phyloP scores from a whole-genome alignment of 2,113 vertebrate genomes.

The Percopsis transmontana region DNA sequence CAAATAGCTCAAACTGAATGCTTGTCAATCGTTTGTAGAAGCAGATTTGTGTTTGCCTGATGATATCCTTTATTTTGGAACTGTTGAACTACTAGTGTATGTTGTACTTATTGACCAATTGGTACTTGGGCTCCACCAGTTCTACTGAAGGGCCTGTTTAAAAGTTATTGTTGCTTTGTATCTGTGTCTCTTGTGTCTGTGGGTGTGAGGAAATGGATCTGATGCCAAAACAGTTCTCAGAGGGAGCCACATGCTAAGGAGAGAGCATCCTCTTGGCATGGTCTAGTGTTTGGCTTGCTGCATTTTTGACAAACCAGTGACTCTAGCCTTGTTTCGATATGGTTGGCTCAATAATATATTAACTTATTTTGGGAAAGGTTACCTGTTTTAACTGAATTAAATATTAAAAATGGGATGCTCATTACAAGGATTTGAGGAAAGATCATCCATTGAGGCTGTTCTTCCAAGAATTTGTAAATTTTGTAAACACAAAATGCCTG shows the following conservation, averaged over 20 bases:
- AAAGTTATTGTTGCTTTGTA: slow-evolving; percentile 60
- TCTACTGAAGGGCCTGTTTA: slow-evolving; percentile 48
- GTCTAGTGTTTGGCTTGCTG: not conserved
- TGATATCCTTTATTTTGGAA: slow-evolving; percentile 19
- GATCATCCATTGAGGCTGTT: not conserved
- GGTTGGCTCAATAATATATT: not conserved
- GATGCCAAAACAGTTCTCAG: slow-evolving; percentile 5
- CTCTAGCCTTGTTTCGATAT: not conserved
- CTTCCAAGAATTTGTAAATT: not conserved
- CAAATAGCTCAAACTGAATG: slow-evolving; percentile 15
- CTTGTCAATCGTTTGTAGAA: slow-evolving; percentile 1
- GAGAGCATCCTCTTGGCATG: slow-evolving; percentile 9
- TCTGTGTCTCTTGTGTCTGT: slow-evolving; percentile 13
- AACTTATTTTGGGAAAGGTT: not conserved
- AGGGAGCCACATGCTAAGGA: slow-evolving; percentile 8
- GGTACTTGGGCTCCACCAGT: slow-evolving; percentile 25
- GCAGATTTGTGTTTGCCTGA: slow-evolving; percentile 28
- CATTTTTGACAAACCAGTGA: slow-evolving; percentile 7
- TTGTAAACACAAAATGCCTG: too few relatives aligned
- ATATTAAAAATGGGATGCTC: not conserved
- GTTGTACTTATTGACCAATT: too few relatives aligned
- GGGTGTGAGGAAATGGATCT: slow-evolving; percentile 29
- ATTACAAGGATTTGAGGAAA: slow-evolving; percentile 1
- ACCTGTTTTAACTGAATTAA: not conserved
- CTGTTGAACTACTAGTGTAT: slow-evolving; percentile 30